Evolutionary conservation across 2,113 vertebrate genomes (phyloP).

Genomic region (Aspiorhynchus laticeps): DNA sequence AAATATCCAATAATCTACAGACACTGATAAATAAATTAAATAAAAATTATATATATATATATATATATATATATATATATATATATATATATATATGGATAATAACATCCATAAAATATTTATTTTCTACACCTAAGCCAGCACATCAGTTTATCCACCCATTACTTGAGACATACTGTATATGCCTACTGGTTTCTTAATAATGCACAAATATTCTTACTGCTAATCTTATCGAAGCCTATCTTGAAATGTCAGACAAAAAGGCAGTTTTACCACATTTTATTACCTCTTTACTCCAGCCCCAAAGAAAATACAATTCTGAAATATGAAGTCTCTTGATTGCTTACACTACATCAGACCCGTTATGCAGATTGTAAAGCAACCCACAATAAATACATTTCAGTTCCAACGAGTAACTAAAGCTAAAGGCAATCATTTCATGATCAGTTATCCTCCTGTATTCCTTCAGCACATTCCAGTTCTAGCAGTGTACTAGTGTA

Average conservation of each 20-base stretch:
- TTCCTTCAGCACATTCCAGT: background rate
- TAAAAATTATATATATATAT: too few species aligned
- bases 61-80: too few species aligned
- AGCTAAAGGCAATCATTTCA: background rate
- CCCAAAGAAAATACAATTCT: background rate
- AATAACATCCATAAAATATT: background rate
- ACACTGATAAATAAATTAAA: too few species aligned
- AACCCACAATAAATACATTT: background rate
- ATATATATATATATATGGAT: too few species aligned
- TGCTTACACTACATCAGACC: background rate
- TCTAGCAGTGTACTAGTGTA: background rate
- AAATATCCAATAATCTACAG: too few species aligned
- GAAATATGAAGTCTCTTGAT: slow-evolving; percentile 6
- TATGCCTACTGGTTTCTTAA: background rate
- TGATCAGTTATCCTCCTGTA: background rate
- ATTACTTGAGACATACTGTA: background rate
- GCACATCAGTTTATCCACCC: background rate
- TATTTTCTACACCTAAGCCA: background rate
- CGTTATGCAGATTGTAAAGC: background rate
- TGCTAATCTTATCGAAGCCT: background rate
- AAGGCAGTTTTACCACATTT: background rate
- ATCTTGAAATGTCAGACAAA: background rate
- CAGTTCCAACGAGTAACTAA: background rate
- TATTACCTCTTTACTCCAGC: slow-evolving; percentile 2
- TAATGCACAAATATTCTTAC: background rate